These are phyloP conservation scores for Callyntrura sp. DNA, from an alignment of 2,888 invertebrate species.

Conservation along the genomic window DNA sequence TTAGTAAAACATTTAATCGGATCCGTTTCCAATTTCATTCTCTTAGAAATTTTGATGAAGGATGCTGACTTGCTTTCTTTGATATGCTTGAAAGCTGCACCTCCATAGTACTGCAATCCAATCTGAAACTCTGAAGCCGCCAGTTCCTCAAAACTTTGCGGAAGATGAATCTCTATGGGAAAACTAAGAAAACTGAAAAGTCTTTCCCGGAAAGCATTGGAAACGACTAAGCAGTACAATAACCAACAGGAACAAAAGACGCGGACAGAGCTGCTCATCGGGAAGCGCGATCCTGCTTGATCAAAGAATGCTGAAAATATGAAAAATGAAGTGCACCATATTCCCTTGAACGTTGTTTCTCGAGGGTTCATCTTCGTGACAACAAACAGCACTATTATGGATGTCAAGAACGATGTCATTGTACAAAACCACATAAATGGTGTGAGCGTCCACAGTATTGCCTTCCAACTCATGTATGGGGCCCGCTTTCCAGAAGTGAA, in stretches of 20 bases:
- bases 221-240: slow-evolving; percentile 48
- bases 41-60: slow-evolving; percentile 47
- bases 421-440: slow-evolving; percentile 48
- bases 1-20: slow-evolving; percentile 59
- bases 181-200: slow-evolving; percentile 71
- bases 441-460: slow-evolving; percentile 36
- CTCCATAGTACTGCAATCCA: slow-evolving; percentile 73
- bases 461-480: slow-evolving; percentile 46
- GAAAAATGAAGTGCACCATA: background rate
- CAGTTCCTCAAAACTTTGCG: slow-evolving; percentile 73
- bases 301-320: slow-evolving; percentile 54
- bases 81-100: slow-evolving; percentile 69
- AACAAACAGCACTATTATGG: background rate
- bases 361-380: background rate
- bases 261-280: background rate
- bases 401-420: background rate
- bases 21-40: slow-evolving; percentile 64
- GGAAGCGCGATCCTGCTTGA: background rate
- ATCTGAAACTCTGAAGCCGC: slow-evolving; percentile 58
- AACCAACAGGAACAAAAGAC: slow-evolving; percentile 54
- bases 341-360: background rate
- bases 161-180: slow-evolving; percentile 60
- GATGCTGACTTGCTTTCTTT: slow-evolving; percentile 59
- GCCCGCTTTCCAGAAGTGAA: slow-evolving; percentile 57
- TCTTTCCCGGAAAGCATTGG: slow-evolving; percentile 74